These are phyloP conservation scores for Dromas ardeola DNA, from an alignment of 2,113 vertebrate genomes.

Conservation along the genomic window DNA sequence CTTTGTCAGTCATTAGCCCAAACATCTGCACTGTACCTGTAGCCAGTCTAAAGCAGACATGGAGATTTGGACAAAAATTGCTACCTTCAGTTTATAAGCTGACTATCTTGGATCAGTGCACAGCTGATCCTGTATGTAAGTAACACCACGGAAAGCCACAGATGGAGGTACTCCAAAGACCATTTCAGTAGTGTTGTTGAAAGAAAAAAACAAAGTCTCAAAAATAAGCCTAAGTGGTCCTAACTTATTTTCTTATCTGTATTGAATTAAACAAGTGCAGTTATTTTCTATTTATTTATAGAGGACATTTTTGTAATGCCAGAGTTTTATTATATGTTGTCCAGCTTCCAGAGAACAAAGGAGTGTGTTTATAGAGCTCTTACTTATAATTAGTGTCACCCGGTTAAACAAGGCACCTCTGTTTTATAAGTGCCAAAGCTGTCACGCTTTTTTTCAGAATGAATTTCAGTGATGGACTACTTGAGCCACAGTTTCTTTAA, in stretches of 20 bases:
- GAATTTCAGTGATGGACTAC: slow-evolving; percentile 47
- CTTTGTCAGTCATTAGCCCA: neutral
- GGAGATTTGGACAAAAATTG: neutral
- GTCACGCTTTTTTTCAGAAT: slow-evolving; percentile 57
- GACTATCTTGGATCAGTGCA: neutral
- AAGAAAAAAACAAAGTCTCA: slow-evolving; percentile 55
- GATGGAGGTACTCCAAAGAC: neutral
- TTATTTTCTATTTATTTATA: slow-evolving; percentile 74
- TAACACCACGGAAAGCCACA: neutral
- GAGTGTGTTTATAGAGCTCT: slow-evolving; percentile 70
- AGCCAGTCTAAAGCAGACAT: neutral
- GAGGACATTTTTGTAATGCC: slow-evolving; percentile 49
- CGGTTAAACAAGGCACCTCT: slow-evolving; percentile 71
- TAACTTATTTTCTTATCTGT: slow-evolving; percentile 67
- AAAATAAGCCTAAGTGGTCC: neutral
- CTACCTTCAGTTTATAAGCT: neutral
- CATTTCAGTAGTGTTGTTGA: neutral
- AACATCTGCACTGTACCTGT: neutral
- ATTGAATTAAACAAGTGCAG: slow-evolving; percentile 59
- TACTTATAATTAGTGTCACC: slow-evolving; percentile 75
- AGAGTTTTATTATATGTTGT: slow-evolving; percentile 38
- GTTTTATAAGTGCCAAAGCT: slow-evolving; percentile 66
- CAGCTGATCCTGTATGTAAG: neutral
- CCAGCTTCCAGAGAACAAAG: slow-evolving; percentile 58
- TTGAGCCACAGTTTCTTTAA: slow-evolving; percentile 54